Conservation (phyloP, 1,140 invertebrate genomes). For the Galleria mellonella region DNA sequence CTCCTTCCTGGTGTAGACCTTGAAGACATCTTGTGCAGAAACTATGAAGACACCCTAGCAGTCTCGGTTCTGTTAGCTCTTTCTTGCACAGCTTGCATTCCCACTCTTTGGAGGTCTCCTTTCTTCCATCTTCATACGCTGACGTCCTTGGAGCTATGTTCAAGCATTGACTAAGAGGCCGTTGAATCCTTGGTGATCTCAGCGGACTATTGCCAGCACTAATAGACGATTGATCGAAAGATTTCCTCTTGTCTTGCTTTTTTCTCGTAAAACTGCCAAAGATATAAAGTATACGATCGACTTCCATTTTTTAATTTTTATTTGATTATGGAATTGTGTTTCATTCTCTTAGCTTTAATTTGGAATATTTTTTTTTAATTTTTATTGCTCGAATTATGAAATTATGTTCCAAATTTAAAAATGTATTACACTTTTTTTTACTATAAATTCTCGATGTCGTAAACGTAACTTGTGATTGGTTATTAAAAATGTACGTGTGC, state of each 20-base stretch:
- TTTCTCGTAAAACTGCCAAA: constrained; percentile 77
- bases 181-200: constrained; percentile 20
- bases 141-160: constrained; percentile 41
- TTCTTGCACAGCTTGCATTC: constrained; percentile 70
- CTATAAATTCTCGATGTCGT: background rate
- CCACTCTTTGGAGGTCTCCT: constrained; percentile 43
- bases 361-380: background rate
- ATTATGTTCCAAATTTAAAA: no score
- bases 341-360: constrained; percentile 3
- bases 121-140: constrained; percentile 30
- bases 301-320: constrained; percentile 63
- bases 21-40: constrained; percentile 76
- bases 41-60: constrained; percentile 76
- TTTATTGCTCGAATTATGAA: background rate
- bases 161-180: constrained; percentile 42
- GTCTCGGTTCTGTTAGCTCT: constrained; percentile 71
- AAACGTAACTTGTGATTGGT: background rate
- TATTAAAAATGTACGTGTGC: constrained; percentile 41
- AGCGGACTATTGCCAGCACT: constrained; percentile 63
- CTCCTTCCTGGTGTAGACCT: constrained; percentile 49
- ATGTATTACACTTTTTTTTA: background rate
- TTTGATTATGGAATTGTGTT: background rate
- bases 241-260: constrained; percentile 65
- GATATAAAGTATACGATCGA: constrained; percentile 76
- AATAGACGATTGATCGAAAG: constrained; percentile 54